These are phyloP conservation scores for Diphyllodes magnificus DNA, from an alignment of 2,113 vertebrate genomes.

Conservation along the genomic window DNA sequence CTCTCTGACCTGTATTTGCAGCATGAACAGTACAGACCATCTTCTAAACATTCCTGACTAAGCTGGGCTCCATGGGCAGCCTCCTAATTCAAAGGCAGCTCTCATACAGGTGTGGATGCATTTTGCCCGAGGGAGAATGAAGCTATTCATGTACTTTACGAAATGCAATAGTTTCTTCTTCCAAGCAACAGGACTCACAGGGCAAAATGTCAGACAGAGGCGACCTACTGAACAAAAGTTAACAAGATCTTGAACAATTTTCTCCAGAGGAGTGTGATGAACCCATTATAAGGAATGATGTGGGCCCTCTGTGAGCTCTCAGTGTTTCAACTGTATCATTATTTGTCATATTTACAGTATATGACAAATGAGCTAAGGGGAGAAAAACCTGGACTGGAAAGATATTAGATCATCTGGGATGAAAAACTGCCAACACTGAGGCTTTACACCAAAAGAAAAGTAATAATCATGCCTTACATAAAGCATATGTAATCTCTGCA, in stretches of 20 bases:
- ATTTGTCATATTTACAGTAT: slow-evolving; percentile 62
- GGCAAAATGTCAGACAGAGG: neutral
- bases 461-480: slow-evolving; percentile 20
- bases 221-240: neutral
- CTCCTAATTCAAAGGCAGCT: neutral
- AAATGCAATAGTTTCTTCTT: neutral
- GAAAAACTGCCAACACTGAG: slow-evolving; percentile 41
- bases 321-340: slow-evolving; percentile 38
- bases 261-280: slow-evolving; percentile 6
- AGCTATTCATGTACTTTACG: neutral
- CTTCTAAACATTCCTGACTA: neutral
- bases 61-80: neutral
- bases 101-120: neutral
- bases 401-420: slow-evolving; percentile 55
- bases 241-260: slow-evolving; percentile 42
- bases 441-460: slow-evolving; percentile 26
- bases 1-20: neutral
- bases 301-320: slow-evolving; percentile 3
- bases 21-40: neutral
- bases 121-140: neutral
- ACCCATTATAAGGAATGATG: slow-evolving; percentile 15
- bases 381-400: slow-evolving; percentile 42
- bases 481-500: slow-evolving; percentile 14
- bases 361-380: slow-evolving; percentile 50
- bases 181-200: neutral